These are phyloP conservation scores for Mizuhopecten yessoensis DNA, from an alignment of 1,140 invertebrate species.

Conservation along the genomic window DNA sequence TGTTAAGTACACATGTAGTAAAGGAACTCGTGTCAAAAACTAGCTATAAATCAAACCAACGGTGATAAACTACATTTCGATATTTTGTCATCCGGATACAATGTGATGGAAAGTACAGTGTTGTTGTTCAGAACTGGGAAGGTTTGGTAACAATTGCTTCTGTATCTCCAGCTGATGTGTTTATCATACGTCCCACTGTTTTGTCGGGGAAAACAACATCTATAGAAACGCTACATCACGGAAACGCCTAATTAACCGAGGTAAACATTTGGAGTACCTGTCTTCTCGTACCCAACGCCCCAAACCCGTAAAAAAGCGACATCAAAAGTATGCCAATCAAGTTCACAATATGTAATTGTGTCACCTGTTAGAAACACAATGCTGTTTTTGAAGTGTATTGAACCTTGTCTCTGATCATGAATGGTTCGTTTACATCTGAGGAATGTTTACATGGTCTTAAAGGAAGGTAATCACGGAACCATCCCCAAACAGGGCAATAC, in stretches of 20 bases:
- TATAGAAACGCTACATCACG: conserved; percentile 15
- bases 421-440: conserved; percentile 17
- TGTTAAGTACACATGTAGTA: neutral
- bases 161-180: neutral
- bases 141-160: neutral
- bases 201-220: neutral
- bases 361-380: neutral
- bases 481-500: neutral
- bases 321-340: neutral
- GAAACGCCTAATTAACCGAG: neutral
- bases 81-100: neutral
- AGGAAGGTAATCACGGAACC: neutral
- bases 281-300: conserved; percentile 20
- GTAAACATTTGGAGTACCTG: conserved; percentile 6
- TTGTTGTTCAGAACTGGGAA: neutral
- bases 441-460: conserved; percentile 14
- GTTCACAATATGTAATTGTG: conserved; percentile 35
- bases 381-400: neutral
- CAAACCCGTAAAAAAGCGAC: neutral
- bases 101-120: neutral
- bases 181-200: neutral
- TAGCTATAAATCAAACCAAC: neutral
- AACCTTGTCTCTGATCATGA: conserved; percentile 13
- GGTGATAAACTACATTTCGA: no score
- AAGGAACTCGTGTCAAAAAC: neutral